Base-by-base conservation (phyloP, 2,888 invertebrate species). In the Saturnia pavonia region DNA sequence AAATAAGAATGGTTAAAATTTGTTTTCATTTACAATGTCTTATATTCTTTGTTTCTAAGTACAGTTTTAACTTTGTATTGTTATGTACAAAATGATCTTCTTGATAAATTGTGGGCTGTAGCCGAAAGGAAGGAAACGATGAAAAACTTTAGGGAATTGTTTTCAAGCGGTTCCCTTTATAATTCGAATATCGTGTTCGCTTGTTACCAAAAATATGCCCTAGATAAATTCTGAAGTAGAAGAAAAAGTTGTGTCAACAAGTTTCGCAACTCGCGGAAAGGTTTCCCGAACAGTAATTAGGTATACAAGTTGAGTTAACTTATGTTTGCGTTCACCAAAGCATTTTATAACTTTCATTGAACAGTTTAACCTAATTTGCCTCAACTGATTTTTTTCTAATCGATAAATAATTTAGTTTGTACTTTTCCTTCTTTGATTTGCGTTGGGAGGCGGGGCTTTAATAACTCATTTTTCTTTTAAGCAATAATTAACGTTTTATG, bases 181-280 rank as follows among this genome's bases (percentile, higher is more conserved):
- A 89, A 88, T 89, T 88, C 82, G 81, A 84, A 83, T 87, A 83
- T 85, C 85, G 82, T 86, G 84, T 90, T 88, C 84, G 83, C 82
- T 78, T 80, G 79, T 82, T 81, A 82, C 81, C 80, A 82, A 86
- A 88, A 89, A 88, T 89, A 88, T 87, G 83, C 80, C 79, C 81
- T 86, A 86, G 85, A 89, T 84, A 87, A 89, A 87, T 87, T 85
- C 79, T 75, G 72, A 81, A 85, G 84, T 86, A 87, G 74, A 77
- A 75, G 75, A 80, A 83, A 84, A 89, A 86, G 79, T 87, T 86
- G 77, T 72, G 74, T 79, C 83, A 86, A 85, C 82, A 87, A 88
- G 82, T 85, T 86, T 77, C 73, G 77, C 77, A 84, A 84, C 81
- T 83, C 76, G 72, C 74, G 72, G 74, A 79, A 84, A 83, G 86